Conservation (phyloP, 2,888 invertebrate genomes). For the Sthenelais limicola region DNA sequence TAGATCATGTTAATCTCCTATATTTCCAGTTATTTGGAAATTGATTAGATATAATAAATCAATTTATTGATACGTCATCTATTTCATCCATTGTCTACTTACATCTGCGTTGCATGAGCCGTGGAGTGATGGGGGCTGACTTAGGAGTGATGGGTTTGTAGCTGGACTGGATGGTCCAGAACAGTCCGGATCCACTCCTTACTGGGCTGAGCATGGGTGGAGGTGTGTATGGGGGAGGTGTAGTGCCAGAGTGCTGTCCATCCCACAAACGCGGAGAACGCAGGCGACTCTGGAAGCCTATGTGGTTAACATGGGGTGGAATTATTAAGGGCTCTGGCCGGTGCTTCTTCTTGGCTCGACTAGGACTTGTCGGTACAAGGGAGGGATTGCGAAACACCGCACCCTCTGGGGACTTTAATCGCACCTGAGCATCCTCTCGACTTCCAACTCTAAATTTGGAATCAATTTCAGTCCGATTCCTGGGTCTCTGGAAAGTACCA, state of each 20-base stretch:
- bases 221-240: constrained; percentile 85
- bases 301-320: constrained; percentile 72
- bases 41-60: too few species aligned
- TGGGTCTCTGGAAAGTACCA: constrained; percentile 11
- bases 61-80: too few species aligned
- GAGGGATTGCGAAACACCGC: constrained; percentile 41
- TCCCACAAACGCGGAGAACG: constrained; percentile 71
- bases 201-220: constrained; percentile 95
- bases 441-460: constrained; percentile 55
- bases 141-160: constrained; percentile 62
- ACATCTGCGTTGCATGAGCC: constrained; percentile 53
- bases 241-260: constrained; percentile 55
- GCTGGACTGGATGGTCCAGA: constrained; percentile 74
- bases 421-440: constrained; percentile 54
- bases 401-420: constrained; percentile 38
- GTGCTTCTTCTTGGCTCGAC: constrained; percentile 49
- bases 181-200: constrained; percentile 89
- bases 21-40: too few species aligned
- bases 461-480: constrained; percentile 27
- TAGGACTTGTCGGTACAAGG: constrained; percentile 40
- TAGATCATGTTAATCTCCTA: too few species aligned
- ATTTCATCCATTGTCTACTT: too few species aligned
- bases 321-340: constrained; percentile 73
- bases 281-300: constrained; percentile 75
- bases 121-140: constrained; percentile 68